Evolutionary conservation across 1,140 invertebrate genomes (phyloP).

Genomic region (Magallana ariakensis): DNA sequence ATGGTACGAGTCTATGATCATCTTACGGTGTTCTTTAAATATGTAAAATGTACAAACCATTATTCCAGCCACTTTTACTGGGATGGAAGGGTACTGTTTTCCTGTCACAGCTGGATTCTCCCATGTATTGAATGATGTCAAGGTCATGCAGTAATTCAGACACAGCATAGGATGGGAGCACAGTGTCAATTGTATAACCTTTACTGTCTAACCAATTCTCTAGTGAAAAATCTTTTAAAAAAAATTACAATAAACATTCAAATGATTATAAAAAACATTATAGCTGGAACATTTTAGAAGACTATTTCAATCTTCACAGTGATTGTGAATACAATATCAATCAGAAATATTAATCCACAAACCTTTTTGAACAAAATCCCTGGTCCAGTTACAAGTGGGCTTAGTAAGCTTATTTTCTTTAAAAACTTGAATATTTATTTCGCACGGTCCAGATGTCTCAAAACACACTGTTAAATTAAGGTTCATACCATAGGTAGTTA

Average conservation of each 20-base stretch:
- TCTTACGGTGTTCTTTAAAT: too few species aligned
- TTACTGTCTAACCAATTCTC: not conserved
- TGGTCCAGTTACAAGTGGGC: constrained; percentile 39
- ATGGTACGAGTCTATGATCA: too few species aligned
- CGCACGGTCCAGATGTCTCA: constrained; percentile 49
- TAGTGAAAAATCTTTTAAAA: constrained; percentile 13
- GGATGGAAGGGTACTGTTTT: not conserved
- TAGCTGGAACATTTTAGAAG: too few species aligned
- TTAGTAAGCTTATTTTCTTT: constrained; percentile 32
- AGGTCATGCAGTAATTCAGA: constrained; percentile 38
- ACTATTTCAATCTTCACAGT: too few species aligned
- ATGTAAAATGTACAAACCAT: constrained; percentile 2
- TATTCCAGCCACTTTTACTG: constrained; percentile 24
- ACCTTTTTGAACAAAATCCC: constrained; percentile 37
- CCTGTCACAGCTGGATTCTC: not conserved
- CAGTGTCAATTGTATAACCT: not conserved
- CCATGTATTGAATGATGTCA: constrained; percentile 15
- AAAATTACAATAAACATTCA: too few species aligned
- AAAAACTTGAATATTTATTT: constrained; percentile 13
- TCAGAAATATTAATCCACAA: not conserved
- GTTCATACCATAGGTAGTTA: constrained; percentile 31
- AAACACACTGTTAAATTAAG: constrained; percentile 58
- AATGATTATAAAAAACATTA: too few species aligned
- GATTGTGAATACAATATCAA: not conserved
- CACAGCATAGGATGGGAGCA: not conserved